Conservation (phyloP, 2,888 invertebrate genomes). For the Stenolophus ochropezus region DNA sequence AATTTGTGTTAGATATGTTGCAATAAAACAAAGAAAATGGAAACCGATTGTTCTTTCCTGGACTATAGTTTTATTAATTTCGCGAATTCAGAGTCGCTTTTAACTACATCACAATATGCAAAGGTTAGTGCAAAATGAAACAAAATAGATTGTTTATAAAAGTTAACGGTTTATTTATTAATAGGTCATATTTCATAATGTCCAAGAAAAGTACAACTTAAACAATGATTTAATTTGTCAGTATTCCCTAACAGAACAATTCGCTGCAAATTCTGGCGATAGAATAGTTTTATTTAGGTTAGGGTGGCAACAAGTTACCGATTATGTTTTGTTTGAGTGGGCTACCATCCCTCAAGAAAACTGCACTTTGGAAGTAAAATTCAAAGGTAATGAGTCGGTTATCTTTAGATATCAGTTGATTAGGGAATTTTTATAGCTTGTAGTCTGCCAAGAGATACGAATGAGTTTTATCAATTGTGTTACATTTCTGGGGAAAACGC, state of each 20-base stretch:
- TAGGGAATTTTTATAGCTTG: conserved; percentile 64
- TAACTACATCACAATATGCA: conserved; percentile 59
- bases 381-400: conserved; percentile 42
- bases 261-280: conserved; percentile 69
- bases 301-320: conserved; percentile 70
- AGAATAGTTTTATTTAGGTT: conserved; percentile 70
- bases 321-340: conserved; percentile 70
- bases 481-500: conserved; percentile 70
- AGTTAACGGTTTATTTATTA: not conserved
- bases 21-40: conserved; percentile 26
- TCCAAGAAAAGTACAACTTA: conserved; percentile 67
- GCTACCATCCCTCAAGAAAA: conserved; percentile 63
- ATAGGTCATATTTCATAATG: conserved; percentile 68
- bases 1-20: conserved; percentile 5
- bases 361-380: conserved; percentile 46
- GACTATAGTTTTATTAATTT: conserved; percentile 58
- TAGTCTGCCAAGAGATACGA: conserved; percentile 68
- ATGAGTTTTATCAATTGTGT: conserved; percentile 70
- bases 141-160: not conserved
- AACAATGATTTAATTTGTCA: conserved; percentile 68
- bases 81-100: conserved; percentile 47
- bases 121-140: conserved; percentile 40
- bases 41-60: conserved; percentile 50
- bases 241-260: conserved; percentile 66
- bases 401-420: not conserved